Percentiles rank a stretch among this genome's conserved stretches.
Evolutionary conservation across 2,888 invertebrate species (phyloP).

Genomic region (Brachyopa scutellaris): DNA sequence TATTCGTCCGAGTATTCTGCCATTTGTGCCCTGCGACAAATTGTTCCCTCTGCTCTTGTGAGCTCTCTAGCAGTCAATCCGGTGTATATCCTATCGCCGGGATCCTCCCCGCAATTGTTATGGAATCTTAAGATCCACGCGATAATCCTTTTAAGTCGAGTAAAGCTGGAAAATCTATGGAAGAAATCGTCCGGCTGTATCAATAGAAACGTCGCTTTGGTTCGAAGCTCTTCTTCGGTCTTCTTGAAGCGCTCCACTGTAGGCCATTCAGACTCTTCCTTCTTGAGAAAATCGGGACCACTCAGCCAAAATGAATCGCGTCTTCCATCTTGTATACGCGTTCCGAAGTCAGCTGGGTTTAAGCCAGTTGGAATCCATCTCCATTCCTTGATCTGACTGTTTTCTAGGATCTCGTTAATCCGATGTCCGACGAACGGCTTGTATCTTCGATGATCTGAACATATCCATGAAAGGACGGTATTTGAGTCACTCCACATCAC

Average conservation of each 20-base stretch:
- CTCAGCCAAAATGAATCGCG: slow-evolving; percentile 39
- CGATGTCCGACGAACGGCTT: slow-evolving; percentile 48
- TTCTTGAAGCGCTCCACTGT: not conserved
- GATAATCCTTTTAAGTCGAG: no score
- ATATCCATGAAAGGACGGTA: slow-evolving; percentile 57
- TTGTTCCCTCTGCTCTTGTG: no score
- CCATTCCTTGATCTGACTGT: slow-evolving; percentile 58
- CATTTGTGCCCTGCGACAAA: no score
- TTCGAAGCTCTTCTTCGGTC: not conserved
- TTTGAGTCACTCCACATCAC: slow-evolving; percentile 39
- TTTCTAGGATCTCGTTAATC: slow-evolving; percentile 35
- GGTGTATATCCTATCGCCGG: no score
- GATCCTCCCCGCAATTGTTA: no score
- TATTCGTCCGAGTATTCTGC: no score
- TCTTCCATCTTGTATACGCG: slow-evolving; percentile 13
- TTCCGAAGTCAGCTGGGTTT: slow-evolving; percentile 45
- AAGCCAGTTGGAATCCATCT: slow-evolving; percentile 49
- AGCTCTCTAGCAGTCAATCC: no score
- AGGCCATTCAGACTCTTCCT: slow-evolving; percentile 38
- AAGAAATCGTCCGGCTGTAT: no score
- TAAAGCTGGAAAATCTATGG: no score
- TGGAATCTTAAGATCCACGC: no score
- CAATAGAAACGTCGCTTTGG: not conserved
- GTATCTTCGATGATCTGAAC: no score
- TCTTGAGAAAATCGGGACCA: slow-evolving; percentile 31